A percentile compares a stretch with the other conserved stretches of the same genome.
phyloP scores from a whole-genome alignment of 37 sponge, comb jelly and placozoan species.

The Geodia barretti region DNA sequence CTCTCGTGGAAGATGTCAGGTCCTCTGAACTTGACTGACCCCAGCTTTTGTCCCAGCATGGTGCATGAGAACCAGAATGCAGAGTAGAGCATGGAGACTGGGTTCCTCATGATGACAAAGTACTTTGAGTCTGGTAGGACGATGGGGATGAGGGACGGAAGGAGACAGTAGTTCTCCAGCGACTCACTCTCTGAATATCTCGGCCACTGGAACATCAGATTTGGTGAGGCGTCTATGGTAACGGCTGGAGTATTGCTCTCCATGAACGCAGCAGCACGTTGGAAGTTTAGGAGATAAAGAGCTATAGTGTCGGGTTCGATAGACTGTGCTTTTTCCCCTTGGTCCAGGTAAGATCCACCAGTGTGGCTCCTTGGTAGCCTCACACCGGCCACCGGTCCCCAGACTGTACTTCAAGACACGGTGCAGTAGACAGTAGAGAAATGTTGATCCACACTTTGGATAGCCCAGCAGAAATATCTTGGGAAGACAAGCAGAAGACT shows the following conservation, averaged over 20 bases:
- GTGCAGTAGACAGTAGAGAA: slow-evolving; percentile 24
- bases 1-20: slow-evolving; percentile 34
- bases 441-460: slow-evolving; percentile 56
- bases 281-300: neutral
- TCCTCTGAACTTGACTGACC: neutral
- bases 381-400: neutral
- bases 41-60: neutral
- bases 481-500: slow-evolving; percentile 27
- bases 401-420: neutral
- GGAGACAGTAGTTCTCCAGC: slow-evolving; percentile 22
- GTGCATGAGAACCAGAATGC: slow-evolving; percentile 59
- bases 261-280: neutral
- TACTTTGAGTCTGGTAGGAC: slow-evolving; percentile 31
- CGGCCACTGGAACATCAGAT: slow-evolving; percentile 34
- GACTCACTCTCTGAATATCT: neutral
- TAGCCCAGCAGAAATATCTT: slow-evolving; percentile 40
- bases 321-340: neutral
- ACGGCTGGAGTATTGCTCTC: neutral
- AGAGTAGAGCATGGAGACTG: slow-evolving; percentile 28
- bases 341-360: slow-evolving; percentile 24
- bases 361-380: slow-evolving; percentile 32
- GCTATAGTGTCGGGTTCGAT: neutral
- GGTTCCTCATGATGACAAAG: slow-evolving; percentile 57
- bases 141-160: slow-evolving; percentile 33
- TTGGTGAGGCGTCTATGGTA: slow-evolving; percentile 23